These are phyloP conservation scores for Euplagia quadripunctaria DNA, from an alignment of 2,888 invertebrate genomes.

Conservation along the genomic window DNA sequence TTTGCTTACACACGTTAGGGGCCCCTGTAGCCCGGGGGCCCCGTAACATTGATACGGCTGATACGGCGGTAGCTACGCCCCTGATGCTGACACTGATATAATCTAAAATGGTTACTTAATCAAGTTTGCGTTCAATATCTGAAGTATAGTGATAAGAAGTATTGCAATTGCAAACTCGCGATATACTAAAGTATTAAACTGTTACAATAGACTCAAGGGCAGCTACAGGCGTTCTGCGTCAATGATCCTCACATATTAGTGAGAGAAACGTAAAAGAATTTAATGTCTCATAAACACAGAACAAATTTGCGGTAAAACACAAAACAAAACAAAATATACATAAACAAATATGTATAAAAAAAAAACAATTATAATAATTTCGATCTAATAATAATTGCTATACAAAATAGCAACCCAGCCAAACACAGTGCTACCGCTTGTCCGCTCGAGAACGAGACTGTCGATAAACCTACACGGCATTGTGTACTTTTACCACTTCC, in stretches of 20 bases:
- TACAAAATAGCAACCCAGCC: constrained; percentile 4
- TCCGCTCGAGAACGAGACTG: not conserved
- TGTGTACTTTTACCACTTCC: not conserved
- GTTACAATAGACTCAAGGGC: constrained; percentile 1
- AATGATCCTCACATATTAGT: not conserved
- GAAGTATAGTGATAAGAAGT: not conserved
- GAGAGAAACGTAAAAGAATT: no score
- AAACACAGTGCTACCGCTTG: not conserved
- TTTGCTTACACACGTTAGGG: no score
- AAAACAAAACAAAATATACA: not conserved
- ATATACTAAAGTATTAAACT: not conserved
- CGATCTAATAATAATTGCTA: constrained; percentile 1
- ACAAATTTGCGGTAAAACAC: not conserved
- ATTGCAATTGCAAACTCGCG: not conserved
- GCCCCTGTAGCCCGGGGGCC: no score
- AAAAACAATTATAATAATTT: not conserved
- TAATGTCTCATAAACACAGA: not conserved
- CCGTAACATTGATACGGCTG: no score
- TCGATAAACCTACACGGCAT: not conserved
- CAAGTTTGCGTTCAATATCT: not conserved
- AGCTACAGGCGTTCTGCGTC: not conserved
- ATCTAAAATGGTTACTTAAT: not conserved
- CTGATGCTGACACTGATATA: constrained; percentile 4
- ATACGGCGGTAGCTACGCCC: no score
- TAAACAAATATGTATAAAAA: not conserved